Evolutionary conservation across 1,140 invertebrate genomes (phyloP), one percentile per base, ranked within the genome.

Genomic region (Atopsyche davidsoni): DNA sequence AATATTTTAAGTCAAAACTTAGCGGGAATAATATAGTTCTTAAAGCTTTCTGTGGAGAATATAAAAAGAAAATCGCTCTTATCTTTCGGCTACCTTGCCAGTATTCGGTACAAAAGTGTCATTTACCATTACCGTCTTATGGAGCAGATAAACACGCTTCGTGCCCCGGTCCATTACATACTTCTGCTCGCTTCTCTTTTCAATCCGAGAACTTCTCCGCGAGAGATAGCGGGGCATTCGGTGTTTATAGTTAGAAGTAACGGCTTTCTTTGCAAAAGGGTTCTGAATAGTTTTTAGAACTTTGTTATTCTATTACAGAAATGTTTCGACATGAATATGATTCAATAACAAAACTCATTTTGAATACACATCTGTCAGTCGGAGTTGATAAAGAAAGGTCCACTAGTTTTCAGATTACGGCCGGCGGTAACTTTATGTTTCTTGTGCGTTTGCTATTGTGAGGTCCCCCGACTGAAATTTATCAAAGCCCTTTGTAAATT

Each of bases 301-400:
- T 53, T 53, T 39, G n/a, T 11, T 43, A 25, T 41, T 40, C 34
- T 34, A 21, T 46, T 53, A 46, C 22, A 40, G 35, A 17, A 46
- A 46, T 53, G 44, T 53, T 53, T 43, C 43, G 51, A 53, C 45
- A 48, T 35, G 46, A 53, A 53, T 53, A 53, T 53, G 51, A 53
- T 53, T 53, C 51, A 53, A 53, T 53, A 53, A 53, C 45, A 53
- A 47, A 53, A 53, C 51, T 53, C 42, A 53, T 53, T 53, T 43
- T 45, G 39, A 53, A 53, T 45, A 51, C 32, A 46, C 34, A 53
- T 53, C 40, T 53, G 51, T 53, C 51, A 43, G 51, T 34, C 10
- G 24, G 11, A 21, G 45, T 42, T 43, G 45, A 47, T 53, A 53
- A 44, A 53, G 51, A 48, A 53, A 53, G 51, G 45, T 43, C 39